Base-by-base conservation (phyloP, 2,113 vertebrate species). In the Podiceps cristatus region DNA sequence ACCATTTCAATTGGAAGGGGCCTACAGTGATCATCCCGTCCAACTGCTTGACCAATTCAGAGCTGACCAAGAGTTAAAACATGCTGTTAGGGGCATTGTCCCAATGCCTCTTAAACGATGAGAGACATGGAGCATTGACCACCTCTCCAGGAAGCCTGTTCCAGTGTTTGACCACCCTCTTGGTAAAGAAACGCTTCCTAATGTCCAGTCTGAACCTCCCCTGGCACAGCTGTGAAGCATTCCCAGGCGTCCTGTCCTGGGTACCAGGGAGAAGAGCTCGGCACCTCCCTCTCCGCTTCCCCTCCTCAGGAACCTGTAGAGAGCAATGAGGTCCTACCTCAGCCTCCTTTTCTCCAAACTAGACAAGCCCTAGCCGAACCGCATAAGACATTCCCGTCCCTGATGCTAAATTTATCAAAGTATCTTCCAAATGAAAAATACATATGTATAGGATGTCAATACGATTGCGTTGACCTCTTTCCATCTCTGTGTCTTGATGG, bases 381-480 rank as follows among this genome's bases (percentile, higher is more conserved):
- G 90, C 28, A 7, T 33, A 42, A 45, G 37, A 37, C 45, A 12
- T 77, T 37, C 13, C 23, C 67, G 78, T 31, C 17, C 25, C 58
- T 72, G 47, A 24, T 68, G 25, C 9, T 75, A 31, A 82, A 58
- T 15, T 68, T 35, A 37, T 1, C 11, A 62, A 52, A 77, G 15
- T 52, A 67, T 49, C 20, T 74, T 94, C 27, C 11, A 82, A 56
- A 56, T 44, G 44, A 35, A 60, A 86, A 86, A 63, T 47, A 23
- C 17, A 1, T 9, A 5, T 0, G 1, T 33, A 2, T 9, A 33
- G 15, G 37, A 42, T 53, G n/a, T 56, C 27, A 45, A 0, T 83
- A 17, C 15, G 9, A 66, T 80, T 68, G 29, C 11, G 15, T 2
- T 87, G 76, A 45, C 13, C 14, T 72, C 67, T 92, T 58, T 19